Percentiles rank a stretch among this genome's conserved stretches.
These are phyloP conservation scores for Montipora foliosa DNA, from an alignment of 64 coral and sea anemone genomes.

Conservation along the genomic window DNA sequence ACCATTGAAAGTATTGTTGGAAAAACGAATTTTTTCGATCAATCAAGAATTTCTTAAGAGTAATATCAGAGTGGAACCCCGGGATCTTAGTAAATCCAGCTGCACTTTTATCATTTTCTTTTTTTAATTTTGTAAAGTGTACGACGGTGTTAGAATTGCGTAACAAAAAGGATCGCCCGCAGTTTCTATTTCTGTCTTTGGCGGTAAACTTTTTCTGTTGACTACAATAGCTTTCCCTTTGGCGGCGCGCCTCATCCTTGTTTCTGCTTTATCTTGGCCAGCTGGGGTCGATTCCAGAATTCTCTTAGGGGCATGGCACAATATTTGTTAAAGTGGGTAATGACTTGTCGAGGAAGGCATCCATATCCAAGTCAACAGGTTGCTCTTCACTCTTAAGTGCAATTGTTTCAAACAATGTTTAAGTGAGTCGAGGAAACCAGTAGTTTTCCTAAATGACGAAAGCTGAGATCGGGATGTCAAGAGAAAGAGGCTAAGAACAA, in stretches of 20 bases:
- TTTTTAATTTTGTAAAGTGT: too few relatives aligned
- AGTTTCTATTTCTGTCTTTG: not conserved
- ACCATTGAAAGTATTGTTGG: too few relatives aligned
- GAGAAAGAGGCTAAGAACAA: not conserved
- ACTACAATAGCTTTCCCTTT: not conserved
- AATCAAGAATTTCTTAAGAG: too few relatives aligned
- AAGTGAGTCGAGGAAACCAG: not conserved
- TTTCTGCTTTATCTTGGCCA: not conserved
- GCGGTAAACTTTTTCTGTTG: not conserved
- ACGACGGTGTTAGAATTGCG: not conserved
- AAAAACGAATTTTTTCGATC: too few relatives aligned
- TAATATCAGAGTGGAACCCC: too few relatives aligned
- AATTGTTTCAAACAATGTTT: conserved; percentile 22
- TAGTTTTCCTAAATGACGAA: not conserved
- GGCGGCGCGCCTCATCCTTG: not conserved
- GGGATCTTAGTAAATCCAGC: too few relatives aligned
- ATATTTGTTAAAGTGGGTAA: conserved; percentile 44
- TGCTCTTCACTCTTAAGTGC: conserved; percentile 26
- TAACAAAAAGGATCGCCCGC: not conserved
- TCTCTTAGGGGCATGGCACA: not conserved
- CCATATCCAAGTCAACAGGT: conserved; percentile 29
- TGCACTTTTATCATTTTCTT: too few relatives aligned
- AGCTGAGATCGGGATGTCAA: not conserved
- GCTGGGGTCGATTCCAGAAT: not conserved
- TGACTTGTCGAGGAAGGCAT: not conserved